Conservation (phyloP, 2,888 invertebrate species). For the Drosophila paranaensis region DNA sequence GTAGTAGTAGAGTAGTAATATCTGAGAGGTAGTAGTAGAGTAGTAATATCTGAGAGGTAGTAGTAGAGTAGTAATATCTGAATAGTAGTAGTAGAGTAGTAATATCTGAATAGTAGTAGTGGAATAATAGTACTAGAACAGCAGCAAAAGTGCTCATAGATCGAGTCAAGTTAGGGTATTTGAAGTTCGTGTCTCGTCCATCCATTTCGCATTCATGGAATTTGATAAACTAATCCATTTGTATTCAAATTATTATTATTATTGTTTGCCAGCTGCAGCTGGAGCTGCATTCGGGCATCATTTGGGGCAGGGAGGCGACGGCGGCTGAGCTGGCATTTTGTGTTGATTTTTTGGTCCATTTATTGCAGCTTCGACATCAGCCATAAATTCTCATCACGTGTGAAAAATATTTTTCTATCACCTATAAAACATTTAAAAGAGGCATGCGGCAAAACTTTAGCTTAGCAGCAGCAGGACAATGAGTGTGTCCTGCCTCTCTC, state of each 20-base stretch:
- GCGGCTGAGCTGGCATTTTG: constrained; percentile 29
- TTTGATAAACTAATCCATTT: constrained; percentile 6
- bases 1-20: no score
- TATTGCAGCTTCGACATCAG: constrained; percentile 58
- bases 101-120: no score
- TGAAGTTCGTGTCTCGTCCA: no score
- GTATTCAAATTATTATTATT: constrained; percentile 9
- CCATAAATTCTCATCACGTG: constrained; percentile 84
- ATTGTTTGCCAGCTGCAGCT: constrained; percentile 8
- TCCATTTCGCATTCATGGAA: not conserved
- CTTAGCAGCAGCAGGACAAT: constrained; percentile 34
- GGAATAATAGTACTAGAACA: not conserved
- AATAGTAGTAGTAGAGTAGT: no score
- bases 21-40: no score
- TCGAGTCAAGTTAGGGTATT: not conserved
- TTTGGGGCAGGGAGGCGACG: constrained; percentile 5
- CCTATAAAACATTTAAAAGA: constrained; percentile 73
- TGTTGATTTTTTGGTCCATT: constrained; percentile 56
- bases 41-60: no score
- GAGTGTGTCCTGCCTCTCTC: constrained; percentile 5
- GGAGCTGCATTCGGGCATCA: not conserved
- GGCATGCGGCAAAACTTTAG: constrained; percentile 61
- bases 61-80: no score
- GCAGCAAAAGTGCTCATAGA: no score
- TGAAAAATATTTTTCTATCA: constrained; percentile 83